Conservation (phyloP, 2,888 invertebrate species). For the Chouioia cunea region DNA sequence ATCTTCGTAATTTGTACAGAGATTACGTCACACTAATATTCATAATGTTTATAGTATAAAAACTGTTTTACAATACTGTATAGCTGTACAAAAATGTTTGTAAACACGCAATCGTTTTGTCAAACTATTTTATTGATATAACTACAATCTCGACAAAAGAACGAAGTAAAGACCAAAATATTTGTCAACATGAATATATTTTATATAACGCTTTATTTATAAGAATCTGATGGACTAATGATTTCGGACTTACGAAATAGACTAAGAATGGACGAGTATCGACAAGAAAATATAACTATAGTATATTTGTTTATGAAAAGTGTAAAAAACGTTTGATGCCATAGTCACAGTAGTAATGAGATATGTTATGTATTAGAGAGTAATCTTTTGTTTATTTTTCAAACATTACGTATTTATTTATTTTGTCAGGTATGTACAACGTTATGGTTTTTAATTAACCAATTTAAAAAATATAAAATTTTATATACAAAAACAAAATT, state of each 20-base stretch:
- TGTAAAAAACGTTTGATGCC: conserved; percentile 22
- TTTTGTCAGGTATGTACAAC: too few relatives aligned
- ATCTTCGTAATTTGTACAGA: too few relatives aligned
- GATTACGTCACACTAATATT: too few relatives aligned
- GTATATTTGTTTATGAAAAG: not conserved
- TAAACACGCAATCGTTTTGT: too few relatives aligned
- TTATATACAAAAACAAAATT: conserved; percentile 23
- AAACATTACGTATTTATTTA: conserved; percentile 14
- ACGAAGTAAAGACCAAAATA: conserved; percentile 24
- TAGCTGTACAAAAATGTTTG: not conserved
- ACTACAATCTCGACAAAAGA: not conserved
- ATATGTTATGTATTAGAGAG: conserved; percentile 15
- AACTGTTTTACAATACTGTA: not conserved
- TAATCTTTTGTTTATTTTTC: conserved; percentile 21
- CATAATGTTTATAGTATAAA: conserved; percentile 17
- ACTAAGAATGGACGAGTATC: conserved; percentile 16
- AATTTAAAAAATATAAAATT: not conserved
- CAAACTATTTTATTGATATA: not conserved
- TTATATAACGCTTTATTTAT: conserved; percentile 41
- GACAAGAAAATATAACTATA: conserved; percentile 19
- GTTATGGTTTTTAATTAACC: too few relatives aligned
- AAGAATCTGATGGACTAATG: conserved; percentile 17
- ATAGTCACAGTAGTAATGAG: conserved; percentile 19
- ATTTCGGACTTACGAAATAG: not conserved
- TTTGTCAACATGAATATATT: conserved; percentile 42